phyloP scores from a whole-genome alignment of 64 coral and sea anemone genomes.

The Pocillopora verrucosa region DNA sequence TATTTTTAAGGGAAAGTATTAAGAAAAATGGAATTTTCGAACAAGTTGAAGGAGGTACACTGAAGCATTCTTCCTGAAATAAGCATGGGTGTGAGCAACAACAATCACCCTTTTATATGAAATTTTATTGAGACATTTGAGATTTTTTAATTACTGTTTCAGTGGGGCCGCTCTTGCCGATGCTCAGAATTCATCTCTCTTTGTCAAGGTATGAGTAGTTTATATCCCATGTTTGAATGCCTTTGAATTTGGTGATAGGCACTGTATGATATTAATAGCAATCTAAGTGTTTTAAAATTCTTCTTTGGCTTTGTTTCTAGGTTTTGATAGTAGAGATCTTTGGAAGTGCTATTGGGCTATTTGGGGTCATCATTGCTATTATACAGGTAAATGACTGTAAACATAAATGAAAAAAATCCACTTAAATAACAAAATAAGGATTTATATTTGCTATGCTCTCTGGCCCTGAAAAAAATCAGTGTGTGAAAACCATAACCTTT shows the following conservation, averaged over 20 bases:
- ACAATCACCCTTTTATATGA: background rate
- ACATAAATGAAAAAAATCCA: no score
- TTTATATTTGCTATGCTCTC: no score
- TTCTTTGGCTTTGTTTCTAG: slow-evolving; percentile 20
- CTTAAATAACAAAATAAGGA: no score
- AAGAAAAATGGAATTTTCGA: no score
- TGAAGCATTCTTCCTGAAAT: no score
- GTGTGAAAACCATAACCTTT: no score
- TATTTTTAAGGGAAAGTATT: no score
- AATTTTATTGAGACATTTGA: background rate
- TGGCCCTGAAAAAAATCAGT: no score
- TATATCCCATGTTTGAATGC: background rate
- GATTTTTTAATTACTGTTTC: background rate
- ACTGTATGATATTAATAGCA: no score
- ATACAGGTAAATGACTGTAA: slow-evolving; percentile 66
- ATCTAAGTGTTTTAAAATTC: no score
- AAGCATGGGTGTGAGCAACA: no score
- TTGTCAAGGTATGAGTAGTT: slow-evolving; percentile 81
- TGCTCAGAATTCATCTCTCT: slow-evolving; percentile 90
- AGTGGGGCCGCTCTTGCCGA: slow-evolving; percentile 97
- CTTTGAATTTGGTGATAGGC: background rate
- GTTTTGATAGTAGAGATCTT: slow-evolving; percentile 98
- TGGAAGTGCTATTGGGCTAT: slow-evolving; percentile 98
- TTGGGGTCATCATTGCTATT: slow-evolving; percentile 96
- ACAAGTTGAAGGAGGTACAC: no score